These are phyloP conservation scores for Phylloscopus whistleri DNA, from an alignment of 2,113 vertebrate genomes.

Conservation along the genomic window DNA sequence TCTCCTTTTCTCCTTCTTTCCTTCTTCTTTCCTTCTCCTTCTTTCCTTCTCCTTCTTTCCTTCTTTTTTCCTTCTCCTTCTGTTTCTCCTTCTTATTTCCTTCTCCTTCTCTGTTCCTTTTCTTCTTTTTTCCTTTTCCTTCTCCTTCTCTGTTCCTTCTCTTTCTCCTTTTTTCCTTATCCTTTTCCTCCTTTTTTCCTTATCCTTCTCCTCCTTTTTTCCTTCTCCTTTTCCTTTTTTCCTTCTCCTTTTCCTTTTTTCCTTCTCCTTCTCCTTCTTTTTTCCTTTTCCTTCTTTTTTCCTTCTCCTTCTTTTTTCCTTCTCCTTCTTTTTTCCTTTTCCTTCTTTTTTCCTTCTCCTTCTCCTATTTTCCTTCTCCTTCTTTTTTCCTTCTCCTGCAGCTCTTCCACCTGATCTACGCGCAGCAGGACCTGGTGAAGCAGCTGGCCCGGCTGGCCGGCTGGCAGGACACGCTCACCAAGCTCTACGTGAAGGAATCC, in stretches of 20 bases:
- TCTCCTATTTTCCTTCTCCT: background rate
- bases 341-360: no score
- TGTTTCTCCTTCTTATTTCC: background rate
- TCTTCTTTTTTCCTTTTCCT: background rate
- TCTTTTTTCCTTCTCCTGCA: background rate
- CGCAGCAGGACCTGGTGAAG: slow-evolving; percentile 84
- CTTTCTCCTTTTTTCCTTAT: no score
- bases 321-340: no score
- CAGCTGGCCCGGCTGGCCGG: slow-evolving; percentile 84
- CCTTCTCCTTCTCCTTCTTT: background rate
- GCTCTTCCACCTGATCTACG: slow-evolving; percentile 93
- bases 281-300: background rate
- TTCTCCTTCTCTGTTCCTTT: background rate
- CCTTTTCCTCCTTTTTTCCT: no score
- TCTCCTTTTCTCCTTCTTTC: no score
- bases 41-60: no score
- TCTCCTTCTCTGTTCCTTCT: background rate
- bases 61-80: fast-evolving
- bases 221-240: background rate
- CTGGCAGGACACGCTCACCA: slow-evolving; percentile 94
- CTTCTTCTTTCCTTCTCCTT: background rate
- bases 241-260: background rate
- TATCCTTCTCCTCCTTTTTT: fast-evolving
- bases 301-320: background rate
- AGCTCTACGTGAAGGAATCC: slow-evolving; percentile 91